phyloP scores from a whole-genome alignment of 2,113 vertebrate species.

The Ovis aries region ARS-UI_Ramb_v3.0 NC_056064.1:6935501-6936000 shows the following conservation, averaged over 20 bases:
- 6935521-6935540: background rate
- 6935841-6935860: background rate
- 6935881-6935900: background rate
- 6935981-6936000: background rate
- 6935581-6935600: background rate
- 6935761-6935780: background rate
- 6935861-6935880: background rate
- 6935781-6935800: background rate
- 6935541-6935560: background rate
- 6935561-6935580: background rate
- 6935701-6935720: background rate
- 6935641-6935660: conserved; percentile 7
- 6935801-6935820: background rate
- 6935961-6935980: background rate
- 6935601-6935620: background rate
- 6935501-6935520: background rate
- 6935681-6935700: background rate
- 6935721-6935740: background rate
- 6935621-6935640: background rate
- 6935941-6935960: background rate
- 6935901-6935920: background rate
- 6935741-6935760: background rate
- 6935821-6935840: background rate
- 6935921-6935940: background rate
- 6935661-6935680: background rate